Conservation (phyloP, 2,888 invertebrate genomes). For the Melieria picta region DNA sequence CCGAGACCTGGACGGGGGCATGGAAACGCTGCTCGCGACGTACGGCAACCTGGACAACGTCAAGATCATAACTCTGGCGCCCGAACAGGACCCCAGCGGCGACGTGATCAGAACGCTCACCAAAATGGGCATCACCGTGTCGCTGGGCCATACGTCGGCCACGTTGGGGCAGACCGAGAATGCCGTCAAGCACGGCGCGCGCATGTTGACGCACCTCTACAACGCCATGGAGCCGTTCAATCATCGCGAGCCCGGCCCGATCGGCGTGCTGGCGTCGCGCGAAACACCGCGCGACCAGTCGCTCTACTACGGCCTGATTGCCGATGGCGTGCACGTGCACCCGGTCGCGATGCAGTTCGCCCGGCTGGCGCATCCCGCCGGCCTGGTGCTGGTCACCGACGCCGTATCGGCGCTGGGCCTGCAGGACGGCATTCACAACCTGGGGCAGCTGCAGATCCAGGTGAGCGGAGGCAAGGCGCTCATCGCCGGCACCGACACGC, state of each 20-base stretch:
- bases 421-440: constrained; percentile 83
- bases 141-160: constrained; percentile 88
- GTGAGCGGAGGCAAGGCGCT: constrained; percentile 80
- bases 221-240: constrained; percentile 99
- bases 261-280: constrained; percentile 87
- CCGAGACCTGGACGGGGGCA: constrained; percentile 74
- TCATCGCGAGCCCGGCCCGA: constrained; percentile 96
- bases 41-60: constrained; percentile 87
- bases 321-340: constrained; percentile 97
- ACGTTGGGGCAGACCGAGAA: constrained; percentile 83
- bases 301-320: constrained; percentile 92
- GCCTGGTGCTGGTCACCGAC: constrained; percentile 94
- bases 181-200: constrained; percentile 86
- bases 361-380: constrained; percentile 85
- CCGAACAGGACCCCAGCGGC: constrained; percentile 80
- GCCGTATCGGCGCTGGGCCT: constrained; percentile 95
- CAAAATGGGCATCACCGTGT: constrained; percentile 76
- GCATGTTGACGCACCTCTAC: constrained; percentile 95
- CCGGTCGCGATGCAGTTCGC: constrained; percentile 95
- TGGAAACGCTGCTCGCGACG: constrained; percentile 73
- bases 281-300: constrained; percentile 72
- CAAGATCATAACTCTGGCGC: constrained; percentile 90
- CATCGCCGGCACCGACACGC: constrained; percentile 85
- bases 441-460: constrained; percentile 85
- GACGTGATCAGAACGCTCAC: constrained; percentile 78